phyloP scores from a whole-genome alignment of 2,797 vertebrate genomes.

The Semaprochilodus insignis region DNA sequence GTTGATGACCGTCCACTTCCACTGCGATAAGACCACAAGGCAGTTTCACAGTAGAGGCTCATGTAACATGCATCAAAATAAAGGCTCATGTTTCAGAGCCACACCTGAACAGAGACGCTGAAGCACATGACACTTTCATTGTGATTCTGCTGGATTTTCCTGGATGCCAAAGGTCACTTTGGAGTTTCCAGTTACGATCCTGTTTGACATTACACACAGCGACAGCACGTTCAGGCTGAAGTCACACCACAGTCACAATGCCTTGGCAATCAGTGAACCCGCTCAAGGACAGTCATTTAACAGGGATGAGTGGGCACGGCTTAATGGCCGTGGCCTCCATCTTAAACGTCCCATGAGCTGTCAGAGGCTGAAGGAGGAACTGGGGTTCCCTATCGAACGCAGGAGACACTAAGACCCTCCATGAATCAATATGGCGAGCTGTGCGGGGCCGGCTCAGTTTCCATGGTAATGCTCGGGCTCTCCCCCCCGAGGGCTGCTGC shows the following conservation, averaged over 20 bases:
- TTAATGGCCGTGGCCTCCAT: constrained; percentile 14
- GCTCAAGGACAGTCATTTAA: constrained; percentile 1
- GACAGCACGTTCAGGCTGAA: not conserved
- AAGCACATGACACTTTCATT: not conserved
- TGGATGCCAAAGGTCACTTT: not conserved
- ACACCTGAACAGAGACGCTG: not conserved
- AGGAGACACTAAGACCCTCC: constrained; percentile 34
- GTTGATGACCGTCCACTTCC: constrained; percentile 1
- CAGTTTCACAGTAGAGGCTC: not conserved
- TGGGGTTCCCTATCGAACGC: constrained; percentile 18
- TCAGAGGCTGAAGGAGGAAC: constrained; percentile 9
- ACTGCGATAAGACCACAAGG: not conserved
- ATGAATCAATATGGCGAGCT: constrained; percentile 65
- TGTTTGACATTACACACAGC: not conserved
- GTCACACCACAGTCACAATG: constrained; percentile 6
- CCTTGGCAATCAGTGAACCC: not conserved
- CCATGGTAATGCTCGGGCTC: constrained; percentile 70
- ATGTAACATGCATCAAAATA: not conserved
- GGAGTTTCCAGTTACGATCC: not conserved
- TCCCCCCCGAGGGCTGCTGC: constrained; percentile 51
- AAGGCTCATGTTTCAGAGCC: not conserved
- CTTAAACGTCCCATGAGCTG: not conserved
- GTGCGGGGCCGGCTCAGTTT: constrained; percentile 67
- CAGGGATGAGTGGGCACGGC: not conserved
- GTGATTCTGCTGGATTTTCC: not conserved